Evolutionary conservation across 2,888 invertebrate species (phyloP).

Genomic region (Baccha elongata): DNA sequence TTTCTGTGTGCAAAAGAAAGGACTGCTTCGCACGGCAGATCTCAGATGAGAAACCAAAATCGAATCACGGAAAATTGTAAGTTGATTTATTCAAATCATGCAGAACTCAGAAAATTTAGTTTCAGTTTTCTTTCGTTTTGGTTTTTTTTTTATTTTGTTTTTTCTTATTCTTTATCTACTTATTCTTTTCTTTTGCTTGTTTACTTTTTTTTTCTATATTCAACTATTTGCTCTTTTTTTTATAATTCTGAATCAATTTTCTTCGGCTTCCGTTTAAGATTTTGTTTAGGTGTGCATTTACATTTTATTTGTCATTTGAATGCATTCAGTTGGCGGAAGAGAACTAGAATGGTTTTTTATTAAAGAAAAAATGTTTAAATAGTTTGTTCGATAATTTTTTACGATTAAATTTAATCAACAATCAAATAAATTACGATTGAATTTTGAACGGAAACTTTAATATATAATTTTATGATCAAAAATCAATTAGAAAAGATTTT

Average conservation of each 20-base stretch:
- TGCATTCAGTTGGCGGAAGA: slow-evolving; percentile 25
- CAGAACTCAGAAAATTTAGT: slow-evolving; percentile 73
- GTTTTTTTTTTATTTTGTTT: slow-evolving; percentile 11
- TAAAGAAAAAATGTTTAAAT: too few relatives aligned
- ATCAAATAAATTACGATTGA: too few relatives aligned
- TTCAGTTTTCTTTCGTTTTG: slow-evolving; percentile 65
- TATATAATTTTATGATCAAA: too few relatives aligned
- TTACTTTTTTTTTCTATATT: slow-evolving; percentile 11
- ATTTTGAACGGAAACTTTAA: too few relatives aligned
- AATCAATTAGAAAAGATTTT: too few relatives aligned
- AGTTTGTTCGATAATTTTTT: too few relatives aligned
- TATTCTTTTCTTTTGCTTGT: neutral
- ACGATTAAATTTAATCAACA: too few relatives aligned
- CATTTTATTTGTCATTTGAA: slow-evolving; percentile 23
- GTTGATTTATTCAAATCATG: slow-evolving; percentile 75
- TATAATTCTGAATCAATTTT: slow-evolving; percentile 51
- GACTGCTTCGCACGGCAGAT: slow-evolving; percentile 40
- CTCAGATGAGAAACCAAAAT: slow-evolving; percentile 71
- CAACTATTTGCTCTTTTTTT: slow-evolving; percentile 31
- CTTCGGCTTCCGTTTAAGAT: slow-evolving; percentile 44
- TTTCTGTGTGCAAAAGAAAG: slow-evolving; percentile 24
- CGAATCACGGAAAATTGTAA: slow-evolving; percentile 75
- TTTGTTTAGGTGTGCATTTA: slow-evolving; percentile 24
- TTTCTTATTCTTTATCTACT: neutral
- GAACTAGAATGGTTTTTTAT: neutral